phyloP scores from a whole-genome alignment of 2,888 invertebrate species.

The Hemistola chrysoprasaria region DNA sequence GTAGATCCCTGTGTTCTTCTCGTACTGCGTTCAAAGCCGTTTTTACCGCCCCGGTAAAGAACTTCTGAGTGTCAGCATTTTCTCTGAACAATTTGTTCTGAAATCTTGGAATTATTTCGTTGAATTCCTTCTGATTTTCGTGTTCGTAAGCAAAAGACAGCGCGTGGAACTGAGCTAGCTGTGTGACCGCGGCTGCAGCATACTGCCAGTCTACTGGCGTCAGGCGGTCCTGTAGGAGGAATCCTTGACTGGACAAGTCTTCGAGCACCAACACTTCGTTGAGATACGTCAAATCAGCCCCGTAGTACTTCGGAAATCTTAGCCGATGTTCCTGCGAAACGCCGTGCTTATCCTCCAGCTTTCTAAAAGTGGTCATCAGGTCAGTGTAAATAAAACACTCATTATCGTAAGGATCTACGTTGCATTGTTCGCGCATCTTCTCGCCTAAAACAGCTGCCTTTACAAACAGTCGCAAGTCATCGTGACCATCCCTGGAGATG shows the following conservation, averaged over 20 bases:
- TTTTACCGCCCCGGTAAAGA: not conserved
- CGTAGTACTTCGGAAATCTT: constrained; percentile 37
- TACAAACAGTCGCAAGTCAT: constrained; percentile 46
- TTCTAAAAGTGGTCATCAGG: constrained; percentile 20
- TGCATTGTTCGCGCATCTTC: constrained; percentile 10
- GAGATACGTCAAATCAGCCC: constrained; percentile 22
- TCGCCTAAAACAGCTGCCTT: constrained; percentile 43
- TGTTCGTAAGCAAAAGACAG: constrained; percentile 46
- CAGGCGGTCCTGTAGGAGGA: constrained; percentile 37
- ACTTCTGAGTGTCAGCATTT: not conserved
- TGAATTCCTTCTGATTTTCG: constrained; percentile 39
- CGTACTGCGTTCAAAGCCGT: constrained; percentile 27
- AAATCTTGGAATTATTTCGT: constrained; percentile 1
- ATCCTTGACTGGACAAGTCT: constrained; percentile 36
- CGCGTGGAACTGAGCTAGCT: constrained; percentile 51
- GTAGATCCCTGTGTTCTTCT: constrained; percentile 37
- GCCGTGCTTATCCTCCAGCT: constrained; percentile 26
- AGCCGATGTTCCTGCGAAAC: constrained; percentile 34
- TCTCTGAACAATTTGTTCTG: not conserved
- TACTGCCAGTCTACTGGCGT: constrained; percentile 42
- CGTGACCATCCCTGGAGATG: constrained; percentile 32
- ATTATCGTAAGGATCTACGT: constrained; percentile 15
- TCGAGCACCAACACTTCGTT: constrained; percentile 47
- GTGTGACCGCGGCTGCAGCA: constrained; percentile 32
- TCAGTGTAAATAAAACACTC: constrained; percentile 30